Percentiles rank a stretch among this genome's conserved stretches.
Evolutionary conservation across 2,113 vertebrate genomes (phyloP).

Genomic region (Delphinapterus leucas): DNA sequence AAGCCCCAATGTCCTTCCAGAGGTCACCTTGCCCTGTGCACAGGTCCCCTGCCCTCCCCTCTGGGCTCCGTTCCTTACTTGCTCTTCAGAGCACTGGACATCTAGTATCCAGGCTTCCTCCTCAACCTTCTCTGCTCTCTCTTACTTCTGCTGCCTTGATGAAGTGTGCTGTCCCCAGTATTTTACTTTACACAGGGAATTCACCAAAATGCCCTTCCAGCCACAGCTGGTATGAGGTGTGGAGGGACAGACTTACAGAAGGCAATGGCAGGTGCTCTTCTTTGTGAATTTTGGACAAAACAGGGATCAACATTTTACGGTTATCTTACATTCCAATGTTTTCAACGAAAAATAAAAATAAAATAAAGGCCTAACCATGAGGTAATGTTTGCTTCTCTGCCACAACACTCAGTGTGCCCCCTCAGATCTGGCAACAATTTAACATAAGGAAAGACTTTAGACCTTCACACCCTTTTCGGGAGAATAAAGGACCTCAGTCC

Average conservation of each 20-base stretch:
- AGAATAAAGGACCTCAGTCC: slow-evolving; percentile 69
- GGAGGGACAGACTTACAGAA: not conserved
- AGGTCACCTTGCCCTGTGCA: too few species aligned
- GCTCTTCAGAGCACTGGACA: not conserved
- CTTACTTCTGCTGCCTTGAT: not conserved
- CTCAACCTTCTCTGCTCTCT: not conserved
- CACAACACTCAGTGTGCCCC: not conserved
- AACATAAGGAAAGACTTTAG: slow-evolving; percentile 77
- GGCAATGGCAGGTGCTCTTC: slow-evolving; percentile 22
- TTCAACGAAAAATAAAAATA: slow-evolving; percentile 61
- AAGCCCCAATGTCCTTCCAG: not conserved
- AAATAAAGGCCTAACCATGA: slow-evolving; percentile 50
- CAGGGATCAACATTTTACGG: not conserved
- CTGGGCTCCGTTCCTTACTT: not conserved
- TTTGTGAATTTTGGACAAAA: slow-evolving; percentile 41
- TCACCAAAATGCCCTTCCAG: not conserved
- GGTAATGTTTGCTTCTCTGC: slow-evolving; percentile 63
- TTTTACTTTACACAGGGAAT: not conserved
- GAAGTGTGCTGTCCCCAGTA: not conserved
- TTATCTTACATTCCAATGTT: slow-evolving; percentile 52
- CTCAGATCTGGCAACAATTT: slow-evolving; percentile 73
- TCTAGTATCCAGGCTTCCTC: not conserved
- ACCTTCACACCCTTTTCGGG: slow-evolving; percentile 70
- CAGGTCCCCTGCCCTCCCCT: not conserved
- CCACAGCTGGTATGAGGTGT: slow-evolving; percentile 8